Percentiles rank a stretch among this genome's conserved stretches.
Conservation (phyloP, 2,113 vertebrate species). For the Eidolon helvum region DNA sequence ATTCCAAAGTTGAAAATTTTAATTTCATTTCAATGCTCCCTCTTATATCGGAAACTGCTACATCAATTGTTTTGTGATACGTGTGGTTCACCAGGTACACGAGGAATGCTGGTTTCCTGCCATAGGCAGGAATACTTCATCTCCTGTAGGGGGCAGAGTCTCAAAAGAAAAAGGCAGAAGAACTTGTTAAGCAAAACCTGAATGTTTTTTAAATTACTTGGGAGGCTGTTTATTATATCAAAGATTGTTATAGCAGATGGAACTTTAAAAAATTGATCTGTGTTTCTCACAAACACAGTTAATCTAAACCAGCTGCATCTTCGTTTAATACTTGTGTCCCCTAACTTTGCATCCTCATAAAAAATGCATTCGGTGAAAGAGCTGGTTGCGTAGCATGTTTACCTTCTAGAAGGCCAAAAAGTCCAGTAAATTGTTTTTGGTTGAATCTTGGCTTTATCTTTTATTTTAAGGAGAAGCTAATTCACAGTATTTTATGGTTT, state of each 20-base stretch:
- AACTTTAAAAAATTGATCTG: constrained; percentile 55
- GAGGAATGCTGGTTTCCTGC: not conserved
- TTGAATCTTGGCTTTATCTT: not conserved
- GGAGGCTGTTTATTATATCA: constrained; percentile 44
- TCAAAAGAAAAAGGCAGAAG: constrained; percentile 71
- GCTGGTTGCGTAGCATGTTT: not conserved
- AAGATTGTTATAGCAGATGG: constrained; percentile 64
- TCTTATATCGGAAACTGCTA: not conserved
- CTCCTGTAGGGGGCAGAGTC: constrained; percentile 75
- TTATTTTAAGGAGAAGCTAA: not conserved
- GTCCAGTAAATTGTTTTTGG: not conserved
- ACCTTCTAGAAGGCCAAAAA: not conserved
- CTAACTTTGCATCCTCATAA: constrained; percentile 27
- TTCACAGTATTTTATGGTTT: constrained; percentile 9
- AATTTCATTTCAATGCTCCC: not conserved
- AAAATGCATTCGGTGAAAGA: not conserved
- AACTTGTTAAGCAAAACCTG: constrained; percentile 30
- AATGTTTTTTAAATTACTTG: constrained; percentile 63
- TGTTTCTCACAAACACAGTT: constrained; percentile 50
- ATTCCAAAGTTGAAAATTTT: not conserved
- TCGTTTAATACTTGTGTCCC: not conserved
- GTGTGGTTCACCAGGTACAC: not conserved
- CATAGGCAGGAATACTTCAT: not conserved
- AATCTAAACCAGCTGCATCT: constrained; percentile 48
- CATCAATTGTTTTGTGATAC: not conserved